A percentile compares a stretch with the other conserved stretches of the same genome.
Evolutionary conservation across 1,140 invertebrate genomes (phyloP).

Genomic region (Cyclina sinensis): DNA sequence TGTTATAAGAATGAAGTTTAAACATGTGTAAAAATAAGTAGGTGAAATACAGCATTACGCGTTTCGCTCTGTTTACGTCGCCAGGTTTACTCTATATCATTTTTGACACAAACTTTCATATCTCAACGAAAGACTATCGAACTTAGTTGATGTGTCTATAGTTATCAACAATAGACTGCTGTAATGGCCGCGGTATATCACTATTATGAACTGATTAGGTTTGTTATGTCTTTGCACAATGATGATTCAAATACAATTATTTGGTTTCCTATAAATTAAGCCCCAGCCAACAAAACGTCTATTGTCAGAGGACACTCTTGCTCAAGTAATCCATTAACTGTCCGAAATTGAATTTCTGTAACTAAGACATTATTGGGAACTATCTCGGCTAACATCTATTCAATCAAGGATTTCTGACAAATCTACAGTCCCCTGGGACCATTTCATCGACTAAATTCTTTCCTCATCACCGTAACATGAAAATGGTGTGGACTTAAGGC

Average conservation of each 20-base stretch:
- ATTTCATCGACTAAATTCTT: slow-evolving; percentile 52
- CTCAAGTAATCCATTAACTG: slow-evolving; percentile 41
- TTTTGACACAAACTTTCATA: not conserved
- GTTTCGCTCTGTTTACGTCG: too few relatives aligned
- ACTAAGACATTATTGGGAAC: slow-evolving; percentile 46
- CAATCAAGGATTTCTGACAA: slow-evolving; percentile 53
- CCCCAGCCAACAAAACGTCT: not conserved
- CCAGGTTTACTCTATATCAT: too few relatives aligned
- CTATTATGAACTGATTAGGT: slow-evolving; percentile 22
- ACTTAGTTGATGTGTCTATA: not conserved
- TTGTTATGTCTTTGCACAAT: slow-evolving; percentile 16
- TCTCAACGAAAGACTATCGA: not conserved
- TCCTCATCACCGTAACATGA: slow-evolving; percentile 40
- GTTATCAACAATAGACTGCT: not conserved
- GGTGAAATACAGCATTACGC: too few relatives aligned
- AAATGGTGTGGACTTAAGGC: not conserved
- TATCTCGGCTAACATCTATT: slow-evolving; percentile 59
- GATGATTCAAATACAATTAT: slow-evolving; percentile 27
- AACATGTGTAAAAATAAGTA: too few relatives aligned
- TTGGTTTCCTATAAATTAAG: not conserved
- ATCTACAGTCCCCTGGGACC: slow-evolving; percentile 44
- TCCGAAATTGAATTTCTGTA: slow-evolving; percentile 56
- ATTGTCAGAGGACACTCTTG: slow-evolving; percentile 36
- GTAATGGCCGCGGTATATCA: slow-evolving; percentile 16
- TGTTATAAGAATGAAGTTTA: too few relatives aligned